These are phyloP conservation scores for Prolemur simus DNA, from an alignment of 2,113 vertebrate species.

Conservation along the genomic window DNA sequence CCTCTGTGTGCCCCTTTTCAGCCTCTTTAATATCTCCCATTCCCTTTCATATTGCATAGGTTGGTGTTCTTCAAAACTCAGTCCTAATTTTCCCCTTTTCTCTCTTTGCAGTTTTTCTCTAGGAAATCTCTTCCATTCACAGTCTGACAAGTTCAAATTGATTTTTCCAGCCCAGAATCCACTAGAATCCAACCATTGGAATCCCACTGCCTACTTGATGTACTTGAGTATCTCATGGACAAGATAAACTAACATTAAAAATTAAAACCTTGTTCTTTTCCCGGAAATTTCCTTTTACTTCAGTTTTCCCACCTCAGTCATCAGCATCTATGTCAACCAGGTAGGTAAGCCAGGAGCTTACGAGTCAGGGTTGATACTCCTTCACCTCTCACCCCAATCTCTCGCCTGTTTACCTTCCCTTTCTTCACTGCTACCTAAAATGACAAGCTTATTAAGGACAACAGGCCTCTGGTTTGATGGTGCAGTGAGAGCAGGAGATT, in stretches of 20 bases:
- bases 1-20: not conserved
- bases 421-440: not conserved
- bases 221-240: not conserved
- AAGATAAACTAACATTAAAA: not conserved
- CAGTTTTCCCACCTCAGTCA: not conserved
- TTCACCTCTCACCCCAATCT: not conserved
- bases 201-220: not conserved
- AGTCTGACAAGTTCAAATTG: not conserved
- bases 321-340: not conserved
- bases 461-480: not conserved
- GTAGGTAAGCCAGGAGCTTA: not conserved
- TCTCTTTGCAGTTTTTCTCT: not conserved
- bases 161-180: not conserved
- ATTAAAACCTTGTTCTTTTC: not conserved
- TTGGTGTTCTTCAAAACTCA: not conserved
- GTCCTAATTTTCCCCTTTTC: not conserved
- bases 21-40: not conserved
- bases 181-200: not conserved
- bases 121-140: not conserved
- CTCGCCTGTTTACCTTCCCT: not conserved
- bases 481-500: not conserved
- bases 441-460: not conserved
- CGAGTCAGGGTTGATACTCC: not conserved
- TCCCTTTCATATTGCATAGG: not conserved
- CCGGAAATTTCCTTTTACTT: not conserved